Conservation (phyloP, 2,888 invertebrate species). For the Apoda limacodes region DNA sequence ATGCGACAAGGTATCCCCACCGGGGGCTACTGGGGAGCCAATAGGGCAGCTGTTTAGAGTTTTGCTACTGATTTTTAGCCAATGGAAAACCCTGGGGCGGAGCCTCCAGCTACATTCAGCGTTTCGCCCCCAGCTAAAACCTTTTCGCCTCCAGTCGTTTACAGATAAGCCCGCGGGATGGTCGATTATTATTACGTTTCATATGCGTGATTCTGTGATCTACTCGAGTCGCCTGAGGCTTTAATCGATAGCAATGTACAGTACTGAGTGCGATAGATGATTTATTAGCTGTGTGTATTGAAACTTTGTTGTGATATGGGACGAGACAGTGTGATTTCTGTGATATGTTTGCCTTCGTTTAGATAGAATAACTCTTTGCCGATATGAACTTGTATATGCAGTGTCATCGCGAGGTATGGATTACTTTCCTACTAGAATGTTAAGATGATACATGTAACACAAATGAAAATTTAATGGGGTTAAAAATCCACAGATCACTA, state of each 20-base stretch:
- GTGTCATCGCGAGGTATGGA: slow-evolving; percentile 67
- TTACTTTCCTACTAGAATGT: slow-evolving; percentile 14
- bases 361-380: slow-evolving; percentile 31
- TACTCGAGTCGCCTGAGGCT: slow-evolving; percentile 50
- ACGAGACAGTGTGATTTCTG: slow-evolving; percentile 46
- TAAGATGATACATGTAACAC: slow-evolving; percentile 1
- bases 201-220: slow-evolving; percentile 58
- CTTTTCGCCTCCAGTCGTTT: slow-evolving; percentile 70
- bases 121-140: slow-evolving; percentile 68
- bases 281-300: slow-evolving; percentile 24
- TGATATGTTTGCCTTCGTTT: slow-evolving; percentile 67
- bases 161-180: slow-evolving; percentile 68
- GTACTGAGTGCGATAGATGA: slow-evolving; percentile 33
- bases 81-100: slow-evolving; percentile 61
- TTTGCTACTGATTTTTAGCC: slow-evolving; percentile 51
- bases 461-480: too few relatives aligned
- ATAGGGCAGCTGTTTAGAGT: slow-evolving; percentile 43
- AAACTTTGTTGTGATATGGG: slow-evolving; percentile 39
- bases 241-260: slow-evolving; percentile 56
- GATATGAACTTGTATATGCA: slow-evolving; percentile 66
- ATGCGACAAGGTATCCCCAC: slow-evolving; percentile 45
- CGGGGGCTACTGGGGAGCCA: slow-evolving; percentile 44
- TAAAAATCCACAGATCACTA: too few relatives aligned
- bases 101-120: slow-evolving; percentile 56
- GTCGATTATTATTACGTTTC: slow-evolving; percentile 65